Percentiles rank a stretch among this genome's conserved stretches.
Conservation (phyloP, 2,113 vertebrate genomes). For the Siniperca knerii region DNA sequence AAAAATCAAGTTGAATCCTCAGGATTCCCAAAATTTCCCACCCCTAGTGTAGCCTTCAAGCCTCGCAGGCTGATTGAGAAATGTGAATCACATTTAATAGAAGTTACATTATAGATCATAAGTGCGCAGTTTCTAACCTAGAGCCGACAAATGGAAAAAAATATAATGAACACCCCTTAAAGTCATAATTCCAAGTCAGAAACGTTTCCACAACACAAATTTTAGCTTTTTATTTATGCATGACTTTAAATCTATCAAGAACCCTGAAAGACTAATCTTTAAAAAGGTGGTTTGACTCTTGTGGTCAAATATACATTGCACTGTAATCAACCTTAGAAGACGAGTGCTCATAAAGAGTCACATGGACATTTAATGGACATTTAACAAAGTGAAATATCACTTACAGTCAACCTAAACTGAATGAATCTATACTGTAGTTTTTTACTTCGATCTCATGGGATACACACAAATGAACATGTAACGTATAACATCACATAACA, state of each 20-base stretch:
- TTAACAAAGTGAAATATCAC: not conserved
- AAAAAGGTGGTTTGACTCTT: not conserved
- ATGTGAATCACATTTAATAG: no score
- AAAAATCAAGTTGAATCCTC: not conserved
- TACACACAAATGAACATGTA: not conserved
- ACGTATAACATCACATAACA: slow-evolving; percentile 7
- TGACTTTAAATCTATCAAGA: not conserved
- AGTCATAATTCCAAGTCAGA: not conserved
- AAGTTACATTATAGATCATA: not conserved
- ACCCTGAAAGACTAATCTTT: not conserved
- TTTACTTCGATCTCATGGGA: not conserved
- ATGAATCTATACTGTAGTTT: not conserved
- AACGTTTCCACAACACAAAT: not conserved
- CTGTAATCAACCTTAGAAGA: slow-evolving; percentile 19
- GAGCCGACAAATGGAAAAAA: not conserved
- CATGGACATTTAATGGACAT: not conserved
- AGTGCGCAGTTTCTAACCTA: not conserved
- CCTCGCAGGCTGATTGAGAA: not conserved
- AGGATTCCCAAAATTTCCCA: not conserved
- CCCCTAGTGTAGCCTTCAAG: not conserved
- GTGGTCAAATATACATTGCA: not conserved
- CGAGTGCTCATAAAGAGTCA: not conserved
- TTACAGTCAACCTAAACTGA: not conserved
- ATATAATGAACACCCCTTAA: not conserved
- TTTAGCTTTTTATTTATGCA: not conserved